These are phyloP conservation scores for Callinectes sapidus DNA, from an alignment of 2,888 invertebrate species.

Conservation along the genomic window DNA sequence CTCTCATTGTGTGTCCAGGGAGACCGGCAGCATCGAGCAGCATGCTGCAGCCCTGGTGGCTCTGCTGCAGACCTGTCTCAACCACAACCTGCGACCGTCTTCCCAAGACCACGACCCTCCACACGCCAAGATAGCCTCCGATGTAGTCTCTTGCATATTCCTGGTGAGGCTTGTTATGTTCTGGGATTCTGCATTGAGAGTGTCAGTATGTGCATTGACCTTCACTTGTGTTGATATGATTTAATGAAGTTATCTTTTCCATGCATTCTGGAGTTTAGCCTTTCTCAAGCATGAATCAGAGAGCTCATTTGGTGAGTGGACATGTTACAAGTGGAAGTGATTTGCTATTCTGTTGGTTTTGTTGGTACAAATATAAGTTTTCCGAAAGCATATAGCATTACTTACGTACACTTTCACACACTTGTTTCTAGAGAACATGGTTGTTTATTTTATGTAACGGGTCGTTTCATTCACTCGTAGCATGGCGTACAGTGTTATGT, in stretches of 20 bases:
- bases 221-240: not conserved
- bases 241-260: constrained; percentile 46
- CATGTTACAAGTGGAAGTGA: not conserved
- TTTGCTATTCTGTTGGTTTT: not conserved
- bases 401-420: not conserved
- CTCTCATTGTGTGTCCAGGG: constrained; percentile 77
- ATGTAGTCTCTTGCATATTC: constrained; percentile 95
- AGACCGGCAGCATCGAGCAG: constrained; percentile 90
- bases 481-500: not conserved
- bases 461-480: not conserved
- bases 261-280: constrained; percentile 60
- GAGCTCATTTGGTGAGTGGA: constrained; percentile 56
- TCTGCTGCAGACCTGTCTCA: constrained; percentile 89
- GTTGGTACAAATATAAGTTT: not conserved
- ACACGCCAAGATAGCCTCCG: constrained; percentile 96
- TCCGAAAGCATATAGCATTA: not conserved
- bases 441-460: too few species aligned
- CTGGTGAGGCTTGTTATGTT: constrained; percentile 81
- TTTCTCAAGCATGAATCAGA: constrained; percentile 53
- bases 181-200: not conserved
- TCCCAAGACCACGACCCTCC: constrained; percentile 91
- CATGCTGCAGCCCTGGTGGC: constrained; percentile 90
- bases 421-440: too few species aligned
- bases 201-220: not conserved
- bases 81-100: constrained; percentile 89